phyloP scores from a whole-genome alignment of 2,113 vertebrate species.

The Corynorhinus townsendii region DNA sequence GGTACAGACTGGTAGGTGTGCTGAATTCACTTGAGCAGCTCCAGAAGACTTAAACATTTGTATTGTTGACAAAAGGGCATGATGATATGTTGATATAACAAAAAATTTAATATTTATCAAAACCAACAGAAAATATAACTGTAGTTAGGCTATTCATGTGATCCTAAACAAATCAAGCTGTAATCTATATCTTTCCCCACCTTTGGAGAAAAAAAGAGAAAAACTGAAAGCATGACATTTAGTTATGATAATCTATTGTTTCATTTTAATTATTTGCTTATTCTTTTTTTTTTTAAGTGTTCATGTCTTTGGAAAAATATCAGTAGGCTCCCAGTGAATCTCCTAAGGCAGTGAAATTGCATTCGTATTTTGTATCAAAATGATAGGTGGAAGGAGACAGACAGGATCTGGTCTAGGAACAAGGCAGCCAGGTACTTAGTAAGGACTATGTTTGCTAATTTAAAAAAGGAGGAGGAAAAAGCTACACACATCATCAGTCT shows the following conservation, averaged over 20 bases:
- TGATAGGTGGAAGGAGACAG: conserved; percentile 69
- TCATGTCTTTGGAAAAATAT: conserved; percentile 56
- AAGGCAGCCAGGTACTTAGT: conserved; percentile 57
- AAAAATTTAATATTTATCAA: background rate
- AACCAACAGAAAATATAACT: background rate
- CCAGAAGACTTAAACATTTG: conserved; percentile 64
- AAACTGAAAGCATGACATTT: background rate
- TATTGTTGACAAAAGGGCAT: conserved; percentile 51
- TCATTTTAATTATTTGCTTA: conserved; percentile 24
- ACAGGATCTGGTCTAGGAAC: conserved; percentile 23
- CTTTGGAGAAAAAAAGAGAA: background rate
- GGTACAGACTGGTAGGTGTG: conserved; percentile 55
- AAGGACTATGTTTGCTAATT: conserved; percentile 62
- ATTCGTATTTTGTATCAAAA: conserved; percentile 69
- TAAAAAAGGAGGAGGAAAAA: conserved; percentile 8
- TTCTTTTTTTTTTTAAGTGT: conserved; percentile 59
- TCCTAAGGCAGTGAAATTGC: conserved; percentile 46
- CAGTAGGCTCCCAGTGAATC: conserved; percentile 46
- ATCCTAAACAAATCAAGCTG: background rate
- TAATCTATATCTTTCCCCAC: background rate
- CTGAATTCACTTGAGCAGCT: conserved; percentile 56
- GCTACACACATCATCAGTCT: background rate
- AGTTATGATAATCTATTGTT: background rate
- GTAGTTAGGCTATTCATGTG: background rate
- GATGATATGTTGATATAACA: background rate